Conservation (phyloP, 2,113 vertebrate species). For the Halichoeres trimaculatus region DNA sequence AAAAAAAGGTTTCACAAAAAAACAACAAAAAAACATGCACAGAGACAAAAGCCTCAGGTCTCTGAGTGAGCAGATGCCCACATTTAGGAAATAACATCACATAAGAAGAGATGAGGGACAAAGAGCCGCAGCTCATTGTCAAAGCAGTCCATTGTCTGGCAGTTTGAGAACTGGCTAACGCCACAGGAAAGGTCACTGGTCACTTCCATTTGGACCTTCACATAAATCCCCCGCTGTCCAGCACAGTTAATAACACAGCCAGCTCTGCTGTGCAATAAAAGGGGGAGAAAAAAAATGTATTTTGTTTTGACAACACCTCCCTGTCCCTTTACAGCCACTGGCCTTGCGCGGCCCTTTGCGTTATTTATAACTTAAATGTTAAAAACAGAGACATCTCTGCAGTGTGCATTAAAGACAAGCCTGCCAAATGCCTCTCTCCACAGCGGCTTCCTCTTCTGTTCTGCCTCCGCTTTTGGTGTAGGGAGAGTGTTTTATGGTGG, state of each 20-base stretch:
- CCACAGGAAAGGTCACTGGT: slow-evolving; percentile 79
- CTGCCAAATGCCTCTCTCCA: slow-evolving; percentile 65
- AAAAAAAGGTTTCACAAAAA: neutral
- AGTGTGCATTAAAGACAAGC: slow-evolving; percentile 61
- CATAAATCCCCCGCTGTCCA: slow-evolving; percentile 75
- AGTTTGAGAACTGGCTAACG: slow-evolving; percentile 65
- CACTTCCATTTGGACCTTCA: slow-evolving; percentile 80
- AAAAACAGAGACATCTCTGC: slow-evolving; percentile 79
- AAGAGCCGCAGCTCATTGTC: slow-evolving; percentile 68
- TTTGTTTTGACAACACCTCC: slow-evolving; percentile 75
- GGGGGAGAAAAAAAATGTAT: slow-evolving; percentile 42
- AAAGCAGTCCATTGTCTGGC: slow-evolving; percentile 70
- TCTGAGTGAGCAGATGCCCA: slow-evolving; percentile 58
- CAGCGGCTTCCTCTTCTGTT: slow-evolving; percentile 57
- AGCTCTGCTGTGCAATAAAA: slow-evolving; percentile 63
- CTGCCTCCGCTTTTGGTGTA: slow-evolving; percentile 61
- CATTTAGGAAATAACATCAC: slow-evolving; percentile 74
- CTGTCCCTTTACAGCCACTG: slow-evolving; percentile 67
- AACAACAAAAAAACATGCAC: slow-evolving; percentile 18
- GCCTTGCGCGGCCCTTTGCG: slow-evolving; percentile 48
- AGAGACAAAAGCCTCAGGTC: slow-evolving; percentile 42
- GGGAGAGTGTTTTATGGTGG: slow-evolving; percentile 74
- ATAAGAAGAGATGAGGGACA: slow-evolving; percentile 69
- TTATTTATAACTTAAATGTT: slow-evolving; percentile 81
- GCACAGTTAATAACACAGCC: slow-evolving; percentile 68